These are phyloP conservation scores for Octonoba sinensis DNA, from an alignment of 2,888 invertebrate genomes.

Conservation along the genomic window DNA sequence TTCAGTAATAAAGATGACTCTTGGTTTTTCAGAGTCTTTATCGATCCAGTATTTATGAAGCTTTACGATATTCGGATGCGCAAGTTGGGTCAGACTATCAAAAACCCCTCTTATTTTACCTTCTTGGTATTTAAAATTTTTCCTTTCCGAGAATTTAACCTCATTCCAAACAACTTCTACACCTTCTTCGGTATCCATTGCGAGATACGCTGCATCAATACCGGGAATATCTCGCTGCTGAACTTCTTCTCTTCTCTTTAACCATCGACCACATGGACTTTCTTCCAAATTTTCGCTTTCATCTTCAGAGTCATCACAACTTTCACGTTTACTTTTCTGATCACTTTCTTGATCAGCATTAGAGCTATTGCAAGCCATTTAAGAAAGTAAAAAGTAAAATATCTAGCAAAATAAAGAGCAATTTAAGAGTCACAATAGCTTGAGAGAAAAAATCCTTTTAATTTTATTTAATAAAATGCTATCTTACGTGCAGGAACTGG, in stretches of 20 bases:
- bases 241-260: conserved; percentile 98
- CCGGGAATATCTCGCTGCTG: conserved; percentile 99
- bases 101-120: conserved; percentile 98
- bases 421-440: background rate
- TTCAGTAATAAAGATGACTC: conserved; percentile 99
- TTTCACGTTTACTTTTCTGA: conserved; percentile 73
- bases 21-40: conserved; percentile 92
- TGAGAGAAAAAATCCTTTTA: background rate
- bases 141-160: conserved; percentile 94
- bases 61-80: conserved; percentile 99
- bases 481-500: no score
- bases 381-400: no score
- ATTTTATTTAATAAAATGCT: no score
- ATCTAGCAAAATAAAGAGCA: no score
- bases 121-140: conserved; percentile 97
- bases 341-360: conserved; percentile 29
- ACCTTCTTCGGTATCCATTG: conserved; percentile 99
- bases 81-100: conserved; percentile 96
- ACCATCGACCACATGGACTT: conserved; percentile 99
- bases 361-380: conserved; percentile 39
- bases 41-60: conserved; percentile 99
- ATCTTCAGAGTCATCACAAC: conserved; percentile 96
- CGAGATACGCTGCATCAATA: conserved; percentile 98
- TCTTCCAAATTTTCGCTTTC: conserved; percentile 99
- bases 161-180: conserved; percentile 98